Percentiles rank a stretch among this genome's conserved stretches.
Evolutionary conservation across 2,797 vertebrate species (phyloP).

Genomic region (Schizopygopsis malacanthus): DNA sequence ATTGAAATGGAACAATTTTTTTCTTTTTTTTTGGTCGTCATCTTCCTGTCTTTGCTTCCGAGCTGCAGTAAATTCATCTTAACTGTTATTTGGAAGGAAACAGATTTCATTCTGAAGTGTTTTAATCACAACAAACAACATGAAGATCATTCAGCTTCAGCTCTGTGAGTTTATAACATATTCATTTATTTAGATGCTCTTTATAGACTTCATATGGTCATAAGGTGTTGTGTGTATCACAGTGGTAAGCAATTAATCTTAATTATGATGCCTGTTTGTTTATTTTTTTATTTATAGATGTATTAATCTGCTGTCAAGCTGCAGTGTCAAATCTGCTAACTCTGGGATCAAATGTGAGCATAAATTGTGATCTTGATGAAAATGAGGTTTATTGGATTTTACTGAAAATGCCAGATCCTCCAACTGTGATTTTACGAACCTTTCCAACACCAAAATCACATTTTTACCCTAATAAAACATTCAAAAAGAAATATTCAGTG

Average conservation of each 20-base stretch:
- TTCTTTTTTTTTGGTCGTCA: no score
- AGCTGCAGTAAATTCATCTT: no score
- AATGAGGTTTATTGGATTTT: not conserved
- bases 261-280: not conserved
- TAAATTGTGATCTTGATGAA: no score
- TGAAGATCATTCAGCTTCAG: not conserved
- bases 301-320: not conserved
- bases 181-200: not conserved
- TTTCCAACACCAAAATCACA: not conserved
- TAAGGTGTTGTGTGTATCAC: not conserved
- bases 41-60: no score
- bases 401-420: conserved; percentile 8
- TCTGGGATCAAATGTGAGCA: conserved; percentile 17
- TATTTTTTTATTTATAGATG: not conserved
- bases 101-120: not conserved
- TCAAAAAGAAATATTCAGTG: conserved; percentile 20
- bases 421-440: no score
- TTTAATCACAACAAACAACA: not conserved
- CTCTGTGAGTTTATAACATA: not conserved
- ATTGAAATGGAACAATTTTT: no score
- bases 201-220: not conserved
- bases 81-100: no score
- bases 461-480: not conserved
- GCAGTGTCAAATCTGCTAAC: not conserved
- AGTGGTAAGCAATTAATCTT: not conserved